phyloP scores from a whole-genome alignment of 2,888 invertebrate species.

The Carpatolechia fugitivella region DNA sequence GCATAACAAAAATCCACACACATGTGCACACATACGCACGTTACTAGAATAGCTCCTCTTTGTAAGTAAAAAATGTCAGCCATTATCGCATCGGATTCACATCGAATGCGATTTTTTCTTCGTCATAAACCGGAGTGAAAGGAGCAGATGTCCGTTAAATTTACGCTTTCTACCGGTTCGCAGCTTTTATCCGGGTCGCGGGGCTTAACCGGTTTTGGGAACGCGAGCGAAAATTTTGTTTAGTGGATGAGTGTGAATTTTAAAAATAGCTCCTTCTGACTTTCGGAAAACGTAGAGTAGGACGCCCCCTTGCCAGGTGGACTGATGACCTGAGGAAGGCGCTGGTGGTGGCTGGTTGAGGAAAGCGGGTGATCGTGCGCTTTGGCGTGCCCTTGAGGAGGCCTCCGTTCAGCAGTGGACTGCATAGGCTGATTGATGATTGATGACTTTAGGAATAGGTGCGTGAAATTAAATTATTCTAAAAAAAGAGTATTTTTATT shows the following conservation, averaged over 20 bases:
- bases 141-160: constrained; percentile 46
- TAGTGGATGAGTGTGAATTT: constrained; percentile 8
- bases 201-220: constrained; percentile 26
- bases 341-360: too few species aligned
- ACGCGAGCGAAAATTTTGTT: constrained; percentile 25
- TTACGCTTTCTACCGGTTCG: constrained; percentile 23
- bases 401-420: too few species aligned
- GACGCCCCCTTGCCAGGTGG: too few species aligned
- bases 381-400: too few species aligned
- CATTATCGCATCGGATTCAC: constrained; percentile 29
- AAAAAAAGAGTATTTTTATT: too few species aligned
- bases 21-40: too few species aligned
- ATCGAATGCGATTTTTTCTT: constrained; percentile 25
- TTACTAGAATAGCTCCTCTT: neutral
- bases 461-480: neutral
- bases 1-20: too few species aligned
- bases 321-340: too few species aligned
- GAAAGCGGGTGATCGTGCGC: too few species aligned
- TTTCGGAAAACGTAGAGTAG: neutral
- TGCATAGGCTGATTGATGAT: too few species aligned
- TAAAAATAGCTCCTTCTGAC: neutral
- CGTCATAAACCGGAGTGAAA: constrained; percentile 35
- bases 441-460: neutral
- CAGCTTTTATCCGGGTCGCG: constrained; percentile 34
- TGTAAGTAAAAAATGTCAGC: constrained; percentile 22